A percentile compares a stretch with the other conserved stretches of the same genome.
phyloP scores from a whole-genome alignment of 2,113 vertebrate genomes.

The Merops nubicus region DNA sequence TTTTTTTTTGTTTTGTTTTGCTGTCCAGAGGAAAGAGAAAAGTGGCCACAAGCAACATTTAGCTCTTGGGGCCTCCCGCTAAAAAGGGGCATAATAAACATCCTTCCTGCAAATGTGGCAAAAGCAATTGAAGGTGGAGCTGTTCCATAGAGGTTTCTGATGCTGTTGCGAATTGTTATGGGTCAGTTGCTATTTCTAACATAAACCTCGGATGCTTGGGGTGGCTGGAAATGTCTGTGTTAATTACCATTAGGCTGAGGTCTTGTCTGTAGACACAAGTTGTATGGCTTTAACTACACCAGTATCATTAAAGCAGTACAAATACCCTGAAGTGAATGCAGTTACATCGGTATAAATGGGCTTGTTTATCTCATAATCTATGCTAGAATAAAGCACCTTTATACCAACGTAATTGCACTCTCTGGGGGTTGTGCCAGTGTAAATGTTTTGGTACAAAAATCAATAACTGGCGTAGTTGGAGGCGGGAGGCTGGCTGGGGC shows the following conservation, averaged over 20 bases:
- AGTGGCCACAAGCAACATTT: constrained; percentile 64
- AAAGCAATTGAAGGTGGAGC: constrained; percentile 15
- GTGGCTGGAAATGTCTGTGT: constrained; percentile 33
- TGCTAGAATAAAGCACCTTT: constrained; percentile 43
- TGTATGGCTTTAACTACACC: neutral
- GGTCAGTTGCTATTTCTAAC: constrained; percentile 44
- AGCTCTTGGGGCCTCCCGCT: neutral
- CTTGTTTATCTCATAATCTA: constrained; percentile 32
- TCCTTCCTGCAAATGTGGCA: neutral
- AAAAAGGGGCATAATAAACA: neutral
- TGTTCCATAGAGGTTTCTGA: constrained; percentile 17
- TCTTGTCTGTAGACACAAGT: constrained; percentile 10
- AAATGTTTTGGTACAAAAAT: constrained; percentile 50
- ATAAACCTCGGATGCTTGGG: constrained; percentile 11
- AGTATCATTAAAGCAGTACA: neutral
- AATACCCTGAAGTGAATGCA: constrained; percentile 26
- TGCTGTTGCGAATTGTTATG: constrained; percentile 10
- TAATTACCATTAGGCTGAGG: constrained; percentile 38
- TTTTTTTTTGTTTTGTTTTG: constrained; percentile 34
- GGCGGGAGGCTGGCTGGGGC: neutral
- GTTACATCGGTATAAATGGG: neutral
- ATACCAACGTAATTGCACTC: neutral
- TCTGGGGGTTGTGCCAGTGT: constrained; percentile 1
- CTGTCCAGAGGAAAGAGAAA: constrained; percentile 52
- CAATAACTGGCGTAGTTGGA: constrained; percentile 1